Evolutionary conservation across 2,113 vertebrate species (phyloP).

Genomic region (Pandion haliaetus): DNA sequence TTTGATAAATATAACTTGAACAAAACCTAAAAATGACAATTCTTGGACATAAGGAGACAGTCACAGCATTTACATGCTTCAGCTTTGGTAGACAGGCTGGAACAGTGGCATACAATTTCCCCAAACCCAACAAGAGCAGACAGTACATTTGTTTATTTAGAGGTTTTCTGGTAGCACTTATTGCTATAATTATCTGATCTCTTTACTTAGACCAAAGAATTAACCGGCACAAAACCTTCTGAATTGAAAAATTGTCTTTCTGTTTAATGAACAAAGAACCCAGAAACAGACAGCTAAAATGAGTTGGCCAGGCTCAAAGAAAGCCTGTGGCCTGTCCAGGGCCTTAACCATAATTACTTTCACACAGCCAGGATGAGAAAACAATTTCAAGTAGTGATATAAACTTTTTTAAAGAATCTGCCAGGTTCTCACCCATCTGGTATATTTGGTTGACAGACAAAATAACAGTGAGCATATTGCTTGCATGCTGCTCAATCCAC

Average conservation of each 20-base stretch:
- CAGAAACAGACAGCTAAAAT: constrained; percentile 11
- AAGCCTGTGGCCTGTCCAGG: neutral
- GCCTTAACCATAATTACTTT: constrained; percentile 20
- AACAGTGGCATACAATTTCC: neutral
- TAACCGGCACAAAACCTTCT: neutral
- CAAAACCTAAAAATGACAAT: constrained; percentile 53
- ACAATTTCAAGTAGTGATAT: neutral
- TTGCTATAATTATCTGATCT: constrained; percentile 21
- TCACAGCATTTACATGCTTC: neutral
- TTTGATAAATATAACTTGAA: constrained; percentile 63
- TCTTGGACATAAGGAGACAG: neutral
- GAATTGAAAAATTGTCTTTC: constrained; percentile 23
- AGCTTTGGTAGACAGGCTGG: neutral
- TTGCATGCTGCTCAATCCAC: neutral
- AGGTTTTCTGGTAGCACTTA: constrained; percentile 32
- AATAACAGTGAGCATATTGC: constrained; percentile 19
- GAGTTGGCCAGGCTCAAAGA: neutral
- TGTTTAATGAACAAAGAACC: constrained; percentile 1
- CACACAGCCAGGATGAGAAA: constrained; percentile 17
- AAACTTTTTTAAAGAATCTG: neutral
- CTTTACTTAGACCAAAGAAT: constrained; percentile 2
- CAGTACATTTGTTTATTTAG: constrained; percentile 19
- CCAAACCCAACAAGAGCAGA: neutral
- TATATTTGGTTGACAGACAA: neutral
- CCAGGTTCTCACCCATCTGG: constrained; percentile 13